Evolutionary conservation across 1,140 invertebrate species (phyloP).

Genomic region (Zaprionus kolodkinae): DNA sequence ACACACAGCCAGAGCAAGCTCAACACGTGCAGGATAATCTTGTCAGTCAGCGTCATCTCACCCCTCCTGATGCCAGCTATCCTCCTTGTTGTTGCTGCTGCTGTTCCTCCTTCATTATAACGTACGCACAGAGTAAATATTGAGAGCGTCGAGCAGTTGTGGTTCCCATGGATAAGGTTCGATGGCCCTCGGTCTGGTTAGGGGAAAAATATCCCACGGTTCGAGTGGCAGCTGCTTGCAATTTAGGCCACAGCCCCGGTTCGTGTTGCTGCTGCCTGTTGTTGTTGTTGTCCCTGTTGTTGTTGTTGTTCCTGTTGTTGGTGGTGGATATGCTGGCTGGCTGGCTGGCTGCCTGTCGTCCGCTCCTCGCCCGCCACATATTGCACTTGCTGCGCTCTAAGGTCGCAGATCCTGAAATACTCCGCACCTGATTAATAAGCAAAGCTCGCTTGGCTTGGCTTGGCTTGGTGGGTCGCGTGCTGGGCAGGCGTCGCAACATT

Average conservation of each 20-base stretch:
- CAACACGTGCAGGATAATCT: conserved; percentile 81
- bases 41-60: conserved; percentile 33
- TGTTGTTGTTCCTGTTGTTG: conserved; percentile 31
- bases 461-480: conserved; percentile 46
- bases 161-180: conserved; percentile 83
- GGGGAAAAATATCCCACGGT: conserved; percentile 83
- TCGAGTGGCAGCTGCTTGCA: conserved; percentile 83
- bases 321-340: conserved; percentile 42
- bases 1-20: conserved; percentile 67
- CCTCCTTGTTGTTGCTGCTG: conserved; percentile 23
- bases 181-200: conserved; percentile 57
- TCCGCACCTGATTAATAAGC: conserved; percentile 70
- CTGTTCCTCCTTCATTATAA: conserved; percentile 67
- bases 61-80: conserved; percentile 45
- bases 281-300: conserved; percentile 31
- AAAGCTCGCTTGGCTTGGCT: neutral
- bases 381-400: conserved; percentile 67
- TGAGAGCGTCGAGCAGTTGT: conserved; percentile 83
- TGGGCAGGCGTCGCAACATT: conserved; percentile 29
- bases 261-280: conserved; percentile 45
- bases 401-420: conserved; percentile 40
- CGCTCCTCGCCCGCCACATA: conserved; percentile 56
- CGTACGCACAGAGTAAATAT: conserved; percentile 75
- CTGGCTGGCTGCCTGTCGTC: neutral
- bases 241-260: conserved; percentile 78